Percentiles rank a stretch among this genome's conserved stretches.
Evolutionary conservation across 2,888 invertebrate genomes (phyloP).

Genomic region (Tachina grossa): DNA sequence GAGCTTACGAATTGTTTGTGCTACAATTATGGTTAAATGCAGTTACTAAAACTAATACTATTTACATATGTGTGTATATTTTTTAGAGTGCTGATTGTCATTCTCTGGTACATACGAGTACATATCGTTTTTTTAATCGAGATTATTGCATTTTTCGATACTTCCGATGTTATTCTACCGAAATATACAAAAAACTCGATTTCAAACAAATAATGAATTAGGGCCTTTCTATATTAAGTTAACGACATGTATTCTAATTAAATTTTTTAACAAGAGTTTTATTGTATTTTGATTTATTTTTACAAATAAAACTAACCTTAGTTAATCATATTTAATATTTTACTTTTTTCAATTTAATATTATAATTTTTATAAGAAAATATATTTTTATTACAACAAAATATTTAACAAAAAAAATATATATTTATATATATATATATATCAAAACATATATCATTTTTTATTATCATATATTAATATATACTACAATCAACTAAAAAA

Average conservation of each 20-base stretch:
- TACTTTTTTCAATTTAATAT: conserved; percentile 23
- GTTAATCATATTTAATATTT: conserved; percentile 36
- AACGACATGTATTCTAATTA: neutral
- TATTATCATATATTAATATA: conserved; percentile 66
- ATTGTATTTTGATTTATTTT: conserved; percentile 23
- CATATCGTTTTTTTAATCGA: no score
- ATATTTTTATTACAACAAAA: conserved; percentile 38
- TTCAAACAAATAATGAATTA: no score
- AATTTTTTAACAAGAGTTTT: conserved; percentile 37
- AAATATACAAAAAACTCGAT: no score
- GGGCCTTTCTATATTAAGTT: no score
- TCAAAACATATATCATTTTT: conserved; percentile 66
- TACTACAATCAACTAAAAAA: conserved; percentile 71
- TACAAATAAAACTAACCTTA: conserved; percentile 6
- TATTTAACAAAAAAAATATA: conserved; percentile 53
- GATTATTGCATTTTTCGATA: no score
- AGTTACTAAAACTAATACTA: no score
- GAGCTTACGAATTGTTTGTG: no score
- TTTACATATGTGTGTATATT: no score
- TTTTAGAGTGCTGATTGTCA: no score
- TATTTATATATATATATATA: conserved; percentile 28
- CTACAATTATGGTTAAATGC: no score
- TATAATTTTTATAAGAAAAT: conserved; percentile 30
- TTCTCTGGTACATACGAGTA: no score
- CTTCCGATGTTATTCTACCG: no score